These are phyloP conservation scores for Spea bombifrons DNA, from an alignment of 2,113 vertebrate species.

Conservation along the genomic window DNA sequence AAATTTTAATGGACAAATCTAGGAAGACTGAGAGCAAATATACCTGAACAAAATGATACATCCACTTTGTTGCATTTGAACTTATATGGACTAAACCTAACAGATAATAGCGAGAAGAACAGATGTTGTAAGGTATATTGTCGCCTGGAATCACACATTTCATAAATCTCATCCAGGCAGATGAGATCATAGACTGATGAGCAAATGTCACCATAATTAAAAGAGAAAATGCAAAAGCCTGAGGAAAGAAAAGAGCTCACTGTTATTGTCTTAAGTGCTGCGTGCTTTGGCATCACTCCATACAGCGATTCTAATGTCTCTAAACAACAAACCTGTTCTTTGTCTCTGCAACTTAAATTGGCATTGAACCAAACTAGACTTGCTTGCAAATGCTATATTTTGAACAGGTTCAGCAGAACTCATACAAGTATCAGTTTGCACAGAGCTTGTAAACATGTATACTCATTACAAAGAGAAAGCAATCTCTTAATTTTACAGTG, in stretches of 20 bases:
- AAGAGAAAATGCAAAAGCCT: constrained; percentile 29
- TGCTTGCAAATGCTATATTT: not conserved
- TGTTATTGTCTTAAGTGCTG: constrained; percentile 39
- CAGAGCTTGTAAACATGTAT: constrained; percentile 2
- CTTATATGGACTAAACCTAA: constrained; percentile 16
- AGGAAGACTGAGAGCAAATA: too few species aligned
- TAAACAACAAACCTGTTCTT: constrained; percentile 26
- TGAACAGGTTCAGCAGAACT: constrained; percentile 19
- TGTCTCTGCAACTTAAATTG: constrained; percentile 24
- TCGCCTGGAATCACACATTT: constrained; percentile 13
- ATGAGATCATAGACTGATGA: constrained; percentile 38
- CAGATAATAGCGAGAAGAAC: not conserved
- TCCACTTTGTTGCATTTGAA: too few species aligned
- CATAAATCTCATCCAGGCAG: constrained; percentile 18
- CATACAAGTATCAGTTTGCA: constrained; percentile 16
- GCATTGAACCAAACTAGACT: constrained; percentile 39
- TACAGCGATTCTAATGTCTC: not conserved
- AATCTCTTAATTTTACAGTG: not conserved
- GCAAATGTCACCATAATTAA: constrained; percentile 37
- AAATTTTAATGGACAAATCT: too few species aligned
- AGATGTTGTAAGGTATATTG: constrained; percentile 15
- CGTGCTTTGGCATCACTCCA: constrained; percentile 27
- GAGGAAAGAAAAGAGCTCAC: constrained; percentile 28
- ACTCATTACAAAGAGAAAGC: not conserved
- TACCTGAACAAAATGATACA: too few species aligned